Percentiles rank a stretch among this genome's conserved stretches.
These are phyloP conservation scores for Toxotes jaculatrix DNA, from an alignment of 2,113 vertebrate species.

Conservation along the genomic window DNA sequence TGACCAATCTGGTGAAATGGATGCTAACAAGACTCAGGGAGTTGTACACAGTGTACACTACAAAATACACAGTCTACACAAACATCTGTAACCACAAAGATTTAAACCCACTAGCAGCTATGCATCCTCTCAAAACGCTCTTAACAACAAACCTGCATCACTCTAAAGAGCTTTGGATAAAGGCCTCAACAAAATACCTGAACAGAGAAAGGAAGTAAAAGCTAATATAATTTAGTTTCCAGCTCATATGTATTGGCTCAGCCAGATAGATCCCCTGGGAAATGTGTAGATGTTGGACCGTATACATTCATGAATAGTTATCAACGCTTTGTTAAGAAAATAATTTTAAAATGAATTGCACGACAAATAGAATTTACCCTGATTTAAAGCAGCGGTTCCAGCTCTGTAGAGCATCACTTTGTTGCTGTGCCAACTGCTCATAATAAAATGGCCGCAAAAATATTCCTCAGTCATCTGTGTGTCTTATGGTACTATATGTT, in stretches of 20 bases:
- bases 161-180: not conserved
- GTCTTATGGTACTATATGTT: constrained; percentile 19
- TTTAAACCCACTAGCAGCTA: not conserved
- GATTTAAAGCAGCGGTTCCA: constrained; percentile 1
- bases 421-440: constrained; percentile 62
- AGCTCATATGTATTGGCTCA: constrained; percentile 18
- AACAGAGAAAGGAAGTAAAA: constrained; percentile 7
- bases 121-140: not conserved
- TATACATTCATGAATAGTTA: constrained; percentile 24
- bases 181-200: not conserved
- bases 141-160: not conserved
- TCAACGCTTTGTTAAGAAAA: constrained; percentile 27
- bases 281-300: constrained; percentile 26
- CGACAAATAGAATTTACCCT: constrained; percentile 1
- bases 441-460: constrained; percentile 33
- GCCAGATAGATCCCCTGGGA: constrained; percentile 13
- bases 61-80: too few relatives aligned
- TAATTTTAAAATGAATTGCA: constrained; percentile 22
- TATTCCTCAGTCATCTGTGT: constrained; percentile 37
- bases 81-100: not conserved
- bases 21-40: too few relatives aligned
- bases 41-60: too few relatives aligned
- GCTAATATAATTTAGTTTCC: constrained; percentile 20
- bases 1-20: too few relatives aligned
- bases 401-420: constrained; percentile 6